phyloP scores from a whole-genome alignment of 2,797 vertebrate species.

The Dendrocincla tyrannina region DNA sequence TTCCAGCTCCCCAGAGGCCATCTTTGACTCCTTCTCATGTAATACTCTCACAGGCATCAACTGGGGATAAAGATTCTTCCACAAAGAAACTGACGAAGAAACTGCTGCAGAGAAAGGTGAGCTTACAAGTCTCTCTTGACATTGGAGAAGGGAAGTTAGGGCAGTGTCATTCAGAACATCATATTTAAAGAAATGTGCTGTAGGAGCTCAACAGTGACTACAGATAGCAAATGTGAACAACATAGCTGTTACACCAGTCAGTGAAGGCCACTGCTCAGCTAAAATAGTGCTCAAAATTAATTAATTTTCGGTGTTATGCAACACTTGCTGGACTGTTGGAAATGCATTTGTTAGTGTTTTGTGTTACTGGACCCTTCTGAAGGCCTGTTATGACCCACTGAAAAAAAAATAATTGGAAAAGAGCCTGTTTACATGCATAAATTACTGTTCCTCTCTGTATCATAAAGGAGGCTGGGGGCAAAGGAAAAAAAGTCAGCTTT shows the following conservation, averaged over 20 bases:
- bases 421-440: not conserved
- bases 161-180: not conserved
- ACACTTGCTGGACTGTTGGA: not conserved
- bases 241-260: not conserved
- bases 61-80: not conserved
- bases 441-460: not conserved
- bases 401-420: not conserved
- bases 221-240: not conserved
- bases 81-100: not conserved
- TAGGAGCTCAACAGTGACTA: not conserved
- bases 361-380: not conserved
- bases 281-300: not conserved
- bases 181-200: conserved; percentile 5
- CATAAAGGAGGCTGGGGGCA: not conserved
- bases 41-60: not conserved
- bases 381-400: not conserved
- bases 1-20: conserved; percentile 52
- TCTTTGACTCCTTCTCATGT: conserved; percentile 32
- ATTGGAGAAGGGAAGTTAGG: not conserved
- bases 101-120: not conserved
- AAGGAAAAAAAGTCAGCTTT: not conserved
- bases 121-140: not conserved
- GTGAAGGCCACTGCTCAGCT: not conserved
- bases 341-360: not conserved
- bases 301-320: not conserved